These are phyloP conservation scores for Hipparchia sbordonii DNA, from an alignment of 2,888 invertebrate genomes.

Conservation along the genomic window DNA sequence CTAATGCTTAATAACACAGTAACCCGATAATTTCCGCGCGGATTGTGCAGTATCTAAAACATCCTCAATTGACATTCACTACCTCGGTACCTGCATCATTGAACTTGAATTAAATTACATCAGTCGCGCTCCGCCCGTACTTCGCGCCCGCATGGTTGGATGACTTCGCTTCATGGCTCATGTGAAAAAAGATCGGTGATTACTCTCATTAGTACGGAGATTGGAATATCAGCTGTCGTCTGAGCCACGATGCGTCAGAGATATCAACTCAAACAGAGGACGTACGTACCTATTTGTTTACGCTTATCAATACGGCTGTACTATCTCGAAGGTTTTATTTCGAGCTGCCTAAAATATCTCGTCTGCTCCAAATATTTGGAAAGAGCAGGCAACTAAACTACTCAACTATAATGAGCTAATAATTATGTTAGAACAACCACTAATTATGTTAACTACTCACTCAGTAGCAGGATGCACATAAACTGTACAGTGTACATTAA, in stretches of 20 bases:
- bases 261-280: conserved; percentile 77
- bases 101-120: conserved; percentile 18
- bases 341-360: background rate
- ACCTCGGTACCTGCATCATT: background rate
- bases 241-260: conserved; percentile 71
- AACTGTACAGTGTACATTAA: background rate
- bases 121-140: conserved; percentile 7
- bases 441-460: background rate
- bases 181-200: conserved; percentile 34
- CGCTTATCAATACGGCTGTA: conserved; percentile 10
- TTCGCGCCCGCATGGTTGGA: conserved; percentile 17
- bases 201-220: conserved; percentile 30
- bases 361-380: background rate
- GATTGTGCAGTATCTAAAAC: conserved; percentile 36
- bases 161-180: conserved; percentile 24
- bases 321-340: background rate
- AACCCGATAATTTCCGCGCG: conserved; percentile 61
- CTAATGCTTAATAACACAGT: conserved; percentile 71
- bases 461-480: background rate
- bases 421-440: background rate
- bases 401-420: background rate
- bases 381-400: background rate
- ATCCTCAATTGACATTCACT: conserved; percentile 10
- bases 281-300: conserved; percentile 66
- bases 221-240: conserved; percentile 27